Evolutionary conservation across 2,797 vertebrate genomes (phyloP).

Genomic region (Chromobotia macracanthus): DNA sequence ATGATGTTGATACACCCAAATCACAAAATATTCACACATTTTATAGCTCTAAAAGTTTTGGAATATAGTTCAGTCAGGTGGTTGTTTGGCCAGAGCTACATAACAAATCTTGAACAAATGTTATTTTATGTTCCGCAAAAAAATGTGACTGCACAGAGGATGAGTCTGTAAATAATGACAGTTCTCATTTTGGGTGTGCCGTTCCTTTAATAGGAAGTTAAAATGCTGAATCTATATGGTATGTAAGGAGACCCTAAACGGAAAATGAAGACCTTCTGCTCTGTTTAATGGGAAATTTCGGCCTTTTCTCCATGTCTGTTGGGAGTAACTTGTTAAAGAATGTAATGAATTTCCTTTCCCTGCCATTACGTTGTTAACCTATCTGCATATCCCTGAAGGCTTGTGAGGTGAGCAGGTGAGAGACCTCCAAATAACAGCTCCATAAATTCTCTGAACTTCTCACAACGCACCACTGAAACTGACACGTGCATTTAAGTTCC

Average conservation of each 20-base stretch:
- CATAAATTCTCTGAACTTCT: conserved; percentile 30
- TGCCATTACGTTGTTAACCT: conserved; percentile 40
- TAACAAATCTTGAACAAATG: not conserved
- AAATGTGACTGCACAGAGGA: not conserved
- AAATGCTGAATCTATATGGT: not conserved
- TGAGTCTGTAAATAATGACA: not conserved
- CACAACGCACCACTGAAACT: conserved; percentile 4
- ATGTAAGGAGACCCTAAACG: not conserved
- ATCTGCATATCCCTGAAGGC: conserved; percentile 35
- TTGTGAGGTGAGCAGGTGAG: conserved; percentile 28
- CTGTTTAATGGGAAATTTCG: not conserved
- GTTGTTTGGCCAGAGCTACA: not conserved
- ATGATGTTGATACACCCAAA: no score
- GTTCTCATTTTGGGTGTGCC: not conserved
- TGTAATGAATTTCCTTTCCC: conserved; percentile 37
- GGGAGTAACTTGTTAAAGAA: conserved; percentile 41
- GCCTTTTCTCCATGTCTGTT: conserved; percentile 2
- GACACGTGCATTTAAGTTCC: conserved; percentile 4
- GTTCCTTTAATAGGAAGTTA: not conserved
- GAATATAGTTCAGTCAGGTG: no score
- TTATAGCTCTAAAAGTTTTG: no score
- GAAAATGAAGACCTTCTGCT: not conserved
- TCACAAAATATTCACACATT: no score
- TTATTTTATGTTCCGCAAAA: not conserved
- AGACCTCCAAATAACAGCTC: conserved; percentile 37